These are phyloP conservation scores for Drosophila mimetica DNA, from an alignment of 2,888 invertebrate species.

Conservation along the genomic window DNA sequence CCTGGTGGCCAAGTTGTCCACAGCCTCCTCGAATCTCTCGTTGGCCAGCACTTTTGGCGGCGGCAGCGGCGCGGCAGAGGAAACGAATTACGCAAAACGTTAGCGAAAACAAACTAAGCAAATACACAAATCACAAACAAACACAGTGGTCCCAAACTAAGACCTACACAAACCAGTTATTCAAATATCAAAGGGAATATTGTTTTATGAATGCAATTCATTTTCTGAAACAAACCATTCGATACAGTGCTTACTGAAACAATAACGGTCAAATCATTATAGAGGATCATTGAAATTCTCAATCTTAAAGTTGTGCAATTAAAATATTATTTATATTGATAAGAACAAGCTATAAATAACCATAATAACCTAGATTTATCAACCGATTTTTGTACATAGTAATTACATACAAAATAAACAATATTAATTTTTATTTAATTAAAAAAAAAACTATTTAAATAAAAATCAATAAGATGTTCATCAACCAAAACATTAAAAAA, in stretches of 20 bases:
- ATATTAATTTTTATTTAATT: no score
- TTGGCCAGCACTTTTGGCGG: slow-evolving; percentile 78
- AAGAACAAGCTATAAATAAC: neutral
- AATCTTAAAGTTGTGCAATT: no score
- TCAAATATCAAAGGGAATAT: neutral
- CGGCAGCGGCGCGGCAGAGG: slow-evolving; percentile 60
- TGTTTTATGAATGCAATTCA: no score
- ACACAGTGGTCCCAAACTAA: slow-evolving; percentile 7
- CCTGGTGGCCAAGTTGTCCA: slow-evolving; percentile 82
- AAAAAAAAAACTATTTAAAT: no score
- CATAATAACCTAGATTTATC: no score
- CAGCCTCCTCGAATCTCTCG: slow-evolving; percentile 81
- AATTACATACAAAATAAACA: no score
- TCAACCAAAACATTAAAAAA: no score
- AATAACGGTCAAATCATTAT: neutral
- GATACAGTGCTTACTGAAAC: neutral
- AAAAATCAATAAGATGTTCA: no score
- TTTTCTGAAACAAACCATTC: no score
- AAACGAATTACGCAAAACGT: slow-evolving; percentile 81
- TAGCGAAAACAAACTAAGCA: slow-evolving; percentile 53
- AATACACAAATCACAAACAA: slow-evolving; percentile 35
- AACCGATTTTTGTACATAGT: no score
- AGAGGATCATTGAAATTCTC: no score
- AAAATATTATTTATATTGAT: neutral
- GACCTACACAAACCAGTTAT: no score